phyloP scores from a whole-genome alignment of 2,113 vertebrate species.

The Mesoclemmys tuberculata region DNA sequence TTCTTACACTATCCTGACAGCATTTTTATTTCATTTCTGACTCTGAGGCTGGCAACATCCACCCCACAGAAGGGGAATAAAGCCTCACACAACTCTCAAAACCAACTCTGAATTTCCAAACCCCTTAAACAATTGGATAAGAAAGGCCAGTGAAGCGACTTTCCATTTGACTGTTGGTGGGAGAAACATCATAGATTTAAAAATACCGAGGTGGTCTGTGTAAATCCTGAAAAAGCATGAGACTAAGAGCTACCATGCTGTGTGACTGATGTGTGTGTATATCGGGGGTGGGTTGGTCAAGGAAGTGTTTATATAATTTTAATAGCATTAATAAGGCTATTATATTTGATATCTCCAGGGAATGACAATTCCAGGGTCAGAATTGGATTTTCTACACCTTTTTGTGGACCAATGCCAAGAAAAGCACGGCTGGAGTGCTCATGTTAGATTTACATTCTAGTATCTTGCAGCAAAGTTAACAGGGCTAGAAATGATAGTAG shows the following conservation, averaged over 20 bases:
- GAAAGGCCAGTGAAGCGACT: neutral
- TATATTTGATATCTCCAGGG: neutral
- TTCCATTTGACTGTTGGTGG: neutral
- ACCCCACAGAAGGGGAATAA: neutral
- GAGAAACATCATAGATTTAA: neutral
- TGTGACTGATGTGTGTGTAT: neutral
- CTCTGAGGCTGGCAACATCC: neutral
- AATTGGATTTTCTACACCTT: neutral
- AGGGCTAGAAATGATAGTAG: neutral
- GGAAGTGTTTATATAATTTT: neutral
- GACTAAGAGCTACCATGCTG: neutral
- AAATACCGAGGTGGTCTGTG: neutral
- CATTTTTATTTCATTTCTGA: neutral
- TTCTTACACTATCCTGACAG: neutral
- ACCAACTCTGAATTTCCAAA: neutral
- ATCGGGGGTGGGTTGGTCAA: neutral
- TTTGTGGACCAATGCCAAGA: neutral
- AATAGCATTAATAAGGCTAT: neutral
- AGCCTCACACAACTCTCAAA: neutral
- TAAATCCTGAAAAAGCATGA: neutral
- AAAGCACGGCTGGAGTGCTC: neutral
- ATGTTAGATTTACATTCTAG: neutral
- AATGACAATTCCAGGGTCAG: too few relatives aligned
- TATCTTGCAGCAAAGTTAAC: constrained; percentile 3
- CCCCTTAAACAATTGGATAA: neutral